Evolutionary conservation across 2,888 invertebrate genomes (phyloP).

Genomic region (Odontothrips loti): DNA sequence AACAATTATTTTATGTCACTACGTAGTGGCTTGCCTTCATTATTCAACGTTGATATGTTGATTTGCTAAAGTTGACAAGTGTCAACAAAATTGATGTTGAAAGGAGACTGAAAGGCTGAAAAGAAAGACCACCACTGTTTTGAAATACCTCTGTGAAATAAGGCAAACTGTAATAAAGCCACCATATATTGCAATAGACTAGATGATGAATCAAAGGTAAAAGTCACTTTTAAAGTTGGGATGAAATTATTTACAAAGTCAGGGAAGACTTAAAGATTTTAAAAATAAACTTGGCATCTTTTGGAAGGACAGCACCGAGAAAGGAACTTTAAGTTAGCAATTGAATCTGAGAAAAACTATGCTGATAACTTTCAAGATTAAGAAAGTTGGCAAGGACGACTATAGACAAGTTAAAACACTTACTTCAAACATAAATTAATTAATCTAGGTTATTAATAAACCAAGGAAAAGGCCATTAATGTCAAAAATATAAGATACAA

Average conservation of each 20-base stretch:
- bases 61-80: background rate
- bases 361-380: too few species aligned
- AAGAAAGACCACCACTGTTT: background rate
- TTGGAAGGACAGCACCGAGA: background rate
- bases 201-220: background rate
- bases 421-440: background rate
- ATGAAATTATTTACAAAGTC: too few species aligned
- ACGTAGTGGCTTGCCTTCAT: too few species aligned
- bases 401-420: background rate
- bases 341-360: too few species aligned
- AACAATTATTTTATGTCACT: background rate
- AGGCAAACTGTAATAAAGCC: background rate
- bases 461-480: background rate
- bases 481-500: background rate
- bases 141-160: background rate
- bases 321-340: constrained; percentile 4
- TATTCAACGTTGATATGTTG: background rate
- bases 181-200: background rate
- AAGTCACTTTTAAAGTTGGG: too few species aligned
- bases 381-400: background rate
- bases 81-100: background rate
- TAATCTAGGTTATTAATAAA: background rate
- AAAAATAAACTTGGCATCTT: background rate
- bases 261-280: background rate
- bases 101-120: background rate